A percentile compares a stretch with the other conserved stretches of the same genome.
These are phyloP conservation scores for Manis crassicaudata DNA, from an alignment of 2,797 vertebrate genomes.

Conservation along the genomic window DNA sequence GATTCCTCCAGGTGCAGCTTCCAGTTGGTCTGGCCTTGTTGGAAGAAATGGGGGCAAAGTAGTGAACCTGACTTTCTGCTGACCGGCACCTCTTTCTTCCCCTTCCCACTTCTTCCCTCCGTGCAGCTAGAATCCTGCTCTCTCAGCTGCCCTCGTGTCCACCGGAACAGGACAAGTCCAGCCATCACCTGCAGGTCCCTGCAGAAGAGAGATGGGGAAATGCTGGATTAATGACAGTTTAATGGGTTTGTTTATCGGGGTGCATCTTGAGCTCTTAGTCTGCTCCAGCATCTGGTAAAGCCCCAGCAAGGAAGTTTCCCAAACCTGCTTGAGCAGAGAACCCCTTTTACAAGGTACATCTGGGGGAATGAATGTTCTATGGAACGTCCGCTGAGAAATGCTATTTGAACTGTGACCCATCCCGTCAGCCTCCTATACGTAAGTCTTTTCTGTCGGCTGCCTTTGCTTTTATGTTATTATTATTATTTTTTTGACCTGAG, in stretches of 20 bases:
- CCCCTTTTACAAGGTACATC: not conserved
- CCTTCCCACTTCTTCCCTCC: not conserved
- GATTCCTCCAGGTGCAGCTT: not conserved
- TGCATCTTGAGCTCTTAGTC: not conserved
- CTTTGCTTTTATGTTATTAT: not conserved
- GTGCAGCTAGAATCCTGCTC: not conserved
- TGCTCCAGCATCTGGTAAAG: not conserved
- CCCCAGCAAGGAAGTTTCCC: not conserved
- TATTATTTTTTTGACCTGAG: too few relatives aligned
- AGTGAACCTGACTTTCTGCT: not conserved
- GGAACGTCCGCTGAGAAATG: not conserved
- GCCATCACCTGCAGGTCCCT: not conserved
- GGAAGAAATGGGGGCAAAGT: not conserved
- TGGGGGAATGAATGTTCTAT: not conserved
- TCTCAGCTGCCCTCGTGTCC: not conserved
- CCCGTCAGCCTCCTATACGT: accelerated
- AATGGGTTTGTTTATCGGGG: not conserved
- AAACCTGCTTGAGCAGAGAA: not conserved
- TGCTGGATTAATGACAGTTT: not conserved
- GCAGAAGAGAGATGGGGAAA: not conserved
- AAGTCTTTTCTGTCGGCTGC: not conserved
- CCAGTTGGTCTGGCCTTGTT: not conserved
- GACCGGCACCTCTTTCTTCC: not conserved
- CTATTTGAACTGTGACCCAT: not conserved
- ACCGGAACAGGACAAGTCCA: not conserved